Conservation (phyloP, 2,113 vertebrate species). For the Eleginops maclovinus region DNA sequence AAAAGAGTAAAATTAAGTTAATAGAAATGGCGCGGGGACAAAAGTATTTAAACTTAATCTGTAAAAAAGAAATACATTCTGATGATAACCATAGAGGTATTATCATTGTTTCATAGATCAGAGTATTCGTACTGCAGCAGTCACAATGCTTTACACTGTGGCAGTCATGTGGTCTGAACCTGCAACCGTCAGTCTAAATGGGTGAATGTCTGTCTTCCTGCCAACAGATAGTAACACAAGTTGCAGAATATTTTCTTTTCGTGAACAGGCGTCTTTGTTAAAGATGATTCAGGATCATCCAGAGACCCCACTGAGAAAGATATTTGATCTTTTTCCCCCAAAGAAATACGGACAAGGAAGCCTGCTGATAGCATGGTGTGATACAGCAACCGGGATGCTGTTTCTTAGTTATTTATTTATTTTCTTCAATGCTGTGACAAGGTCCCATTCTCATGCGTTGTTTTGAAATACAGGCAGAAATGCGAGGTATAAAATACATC, state of each 20-base stretch:
- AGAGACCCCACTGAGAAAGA: not conserved
- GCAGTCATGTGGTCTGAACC: not conserved
- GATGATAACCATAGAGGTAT: constrained; percentile 4
- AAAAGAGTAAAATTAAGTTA: constrained; percentile 30
- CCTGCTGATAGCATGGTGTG: not conserved
- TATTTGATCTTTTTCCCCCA: not conserved
- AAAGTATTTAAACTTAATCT: constrained; percentile 29
- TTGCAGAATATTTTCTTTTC: not conserved
- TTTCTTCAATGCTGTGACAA: not conserved
- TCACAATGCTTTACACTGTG: not conserved
- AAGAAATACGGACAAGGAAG: not conserved
- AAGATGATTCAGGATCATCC: constrained; percentile 1
- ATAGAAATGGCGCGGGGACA: constrained; percentile 20
- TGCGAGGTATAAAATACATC: not conserved
- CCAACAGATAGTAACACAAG: not conserved
- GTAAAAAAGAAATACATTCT: constrained; percentile 20
- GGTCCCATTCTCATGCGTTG: no score
- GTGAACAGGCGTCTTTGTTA: not conserved
- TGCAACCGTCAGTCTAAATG: not conserved
- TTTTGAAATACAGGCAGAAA: not conserved
- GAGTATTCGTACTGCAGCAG: not conserved
- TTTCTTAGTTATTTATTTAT: not conserved
- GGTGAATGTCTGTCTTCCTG: not conserved
- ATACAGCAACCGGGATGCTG: not conserved
- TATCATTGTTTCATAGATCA: constrained; percentile 4